These are phyloP conservation scores for Synergus gifuensis DNA, from an alignment of 2,888 invertebrate genomes.

Conservation along the genomic window DNA sequence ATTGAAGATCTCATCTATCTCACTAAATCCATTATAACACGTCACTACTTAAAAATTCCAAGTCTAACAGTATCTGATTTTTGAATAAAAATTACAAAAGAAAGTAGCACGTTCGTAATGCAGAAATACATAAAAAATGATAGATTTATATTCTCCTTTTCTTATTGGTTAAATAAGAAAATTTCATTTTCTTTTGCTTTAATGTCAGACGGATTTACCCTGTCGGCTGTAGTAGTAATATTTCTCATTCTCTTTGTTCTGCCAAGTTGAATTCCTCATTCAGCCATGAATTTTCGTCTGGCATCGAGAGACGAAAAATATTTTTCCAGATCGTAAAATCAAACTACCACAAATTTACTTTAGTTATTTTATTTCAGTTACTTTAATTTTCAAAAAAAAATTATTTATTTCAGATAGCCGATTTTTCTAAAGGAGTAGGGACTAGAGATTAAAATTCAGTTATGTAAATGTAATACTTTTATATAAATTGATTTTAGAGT, in stretches of 20 bases:
- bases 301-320: slow-evolving; percentile 10
- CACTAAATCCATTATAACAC: too few species aligned
- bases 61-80: too few species aligned
- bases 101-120: too few species aligned
- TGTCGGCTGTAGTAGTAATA: slow-evolving; percentile 6
- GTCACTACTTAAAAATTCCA: too few species aligned
- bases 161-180: too few species aligned
- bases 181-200: not conserved
- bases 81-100: too few species aligned
- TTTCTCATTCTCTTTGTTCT: slow-evolving; percentile 29
- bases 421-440: not conserved
- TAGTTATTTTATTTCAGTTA: not conserved
- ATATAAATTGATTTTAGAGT: not conserved
- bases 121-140: too few species aligned
- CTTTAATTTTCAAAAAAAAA: not conserved
- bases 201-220: not conserved
- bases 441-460: not conserved
- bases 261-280: slow-evolving; percentile 2
- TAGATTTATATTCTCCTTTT: too few species aligned
- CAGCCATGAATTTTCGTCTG: slow-evolving; percentile 5
- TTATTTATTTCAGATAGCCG: not conserved
- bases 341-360: slow-evolving; percentile 42
- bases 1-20: too few species aligned
- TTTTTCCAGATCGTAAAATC: slow-evolving; percentile 14
- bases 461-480: not conserved